phyloP scores from a whole-genome alignment of 2,113 vertebrate species.

The Tympanuchus pallidicinctus region DNA sequence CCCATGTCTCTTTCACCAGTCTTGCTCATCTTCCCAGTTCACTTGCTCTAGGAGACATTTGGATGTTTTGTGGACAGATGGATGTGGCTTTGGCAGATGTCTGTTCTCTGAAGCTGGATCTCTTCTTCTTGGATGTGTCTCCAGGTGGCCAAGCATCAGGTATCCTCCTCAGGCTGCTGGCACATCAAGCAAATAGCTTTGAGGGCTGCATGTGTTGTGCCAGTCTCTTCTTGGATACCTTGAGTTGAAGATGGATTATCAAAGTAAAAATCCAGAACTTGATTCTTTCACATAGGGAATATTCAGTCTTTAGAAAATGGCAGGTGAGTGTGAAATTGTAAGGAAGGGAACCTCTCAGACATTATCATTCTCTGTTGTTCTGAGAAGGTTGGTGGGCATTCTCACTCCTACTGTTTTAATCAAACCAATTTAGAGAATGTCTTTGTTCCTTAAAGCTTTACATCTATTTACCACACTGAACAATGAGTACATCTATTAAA shows the following conservation, averaged over 20 bases:
- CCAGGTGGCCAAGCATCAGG: neutral
- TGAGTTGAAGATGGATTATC: neutral
- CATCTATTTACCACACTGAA: neutral
- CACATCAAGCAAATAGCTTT: neutral
- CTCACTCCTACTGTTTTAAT: neutral
- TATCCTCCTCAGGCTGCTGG: neutral
- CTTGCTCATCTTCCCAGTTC: neutral
- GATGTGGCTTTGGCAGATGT: neutral
- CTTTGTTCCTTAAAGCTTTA: constrained; percentile 6
- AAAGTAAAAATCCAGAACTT: neutral
- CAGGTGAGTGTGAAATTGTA: neutral
- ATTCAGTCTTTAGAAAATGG: neutral
- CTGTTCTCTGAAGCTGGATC: neutral
- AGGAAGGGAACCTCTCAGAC: too few relatives aligned
- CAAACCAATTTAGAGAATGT: neutral
- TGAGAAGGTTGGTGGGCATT: neutral
- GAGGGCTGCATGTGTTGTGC: neutral
- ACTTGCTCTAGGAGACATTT: neutral
- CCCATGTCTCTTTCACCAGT: neutral
- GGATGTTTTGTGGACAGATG: neutral
- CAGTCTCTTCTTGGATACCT: neutral
- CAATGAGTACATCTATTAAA: neutral
- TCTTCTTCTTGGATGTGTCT: neutral
- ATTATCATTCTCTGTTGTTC: neutral
- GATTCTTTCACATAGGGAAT: neutral